Evolutionary conservation across 2,113 vertebrate species (phyloP), one percentile per base, ranked within the genome.

Genomic region (Varanus komodoensis): DNA sequence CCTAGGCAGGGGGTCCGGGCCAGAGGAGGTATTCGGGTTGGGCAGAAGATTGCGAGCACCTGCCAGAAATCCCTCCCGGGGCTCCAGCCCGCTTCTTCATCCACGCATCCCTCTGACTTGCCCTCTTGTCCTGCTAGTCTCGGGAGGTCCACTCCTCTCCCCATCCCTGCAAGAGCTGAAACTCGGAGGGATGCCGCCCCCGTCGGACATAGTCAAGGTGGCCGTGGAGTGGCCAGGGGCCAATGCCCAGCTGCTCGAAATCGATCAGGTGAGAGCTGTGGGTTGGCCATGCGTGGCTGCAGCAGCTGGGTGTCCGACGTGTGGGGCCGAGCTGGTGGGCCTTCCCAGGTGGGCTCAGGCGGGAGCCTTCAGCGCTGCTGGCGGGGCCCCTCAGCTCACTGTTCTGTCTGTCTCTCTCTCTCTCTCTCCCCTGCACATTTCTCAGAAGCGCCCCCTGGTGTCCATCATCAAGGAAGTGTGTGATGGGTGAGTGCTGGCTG

Each of bases 221-320:
- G 99, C 99, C 75, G 98, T 99, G 25, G 99, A 99, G 91, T 99
- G 99, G 99, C 99, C 99, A 0, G 99, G 99, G 88, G 98, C 99
- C 87, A 99, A 99, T 27, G 99, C 99, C 87, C 99, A 99, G 94
- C 98, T 99, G 83, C 98, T 99, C 68, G 99, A 99, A 92, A 98
- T 99, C 86, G 99, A 99, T 96, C 99, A 99, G 99, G 99, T 99
- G 88, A 95, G 97, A 44, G 75, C 23, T 57, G 3, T 38, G 48
- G 44, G 52, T 6, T 29, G 67, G 89, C 44, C 32, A 50, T 44
- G 54, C 82, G 50, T 89, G 64, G 15, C 19, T 74, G 67, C 14
- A 6, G 25, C 12, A 4, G 9, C 5, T 0, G 21, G 1, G 54
- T 23, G 78, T 48, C 27, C 8, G 11, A 1, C 27, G 21, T 25